Evolutionary conservation across 2,888 invertebrate species (phyloP).

Genomic region (Unio pictorum): DNA sequence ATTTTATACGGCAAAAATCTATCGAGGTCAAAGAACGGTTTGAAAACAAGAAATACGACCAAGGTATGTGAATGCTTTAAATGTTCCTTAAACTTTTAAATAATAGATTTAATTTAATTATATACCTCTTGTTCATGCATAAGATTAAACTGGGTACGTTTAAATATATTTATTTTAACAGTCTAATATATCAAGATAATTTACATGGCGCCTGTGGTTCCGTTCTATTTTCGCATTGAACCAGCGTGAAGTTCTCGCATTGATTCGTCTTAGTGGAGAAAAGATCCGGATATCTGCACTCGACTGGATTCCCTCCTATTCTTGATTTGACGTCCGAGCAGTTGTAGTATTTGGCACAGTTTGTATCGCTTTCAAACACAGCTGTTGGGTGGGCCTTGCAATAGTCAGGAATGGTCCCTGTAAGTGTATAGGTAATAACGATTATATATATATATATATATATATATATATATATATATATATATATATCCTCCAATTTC

Average conservation of each 20-base stretch:
- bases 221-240: constrained; percentile 29
- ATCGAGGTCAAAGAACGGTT: too few species aligned
- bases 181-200: constrained; percentile 3
- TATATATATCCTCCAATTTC: too few species aligned
- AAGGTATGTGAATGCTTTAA: too few species aligned
- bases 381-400: constrained; percentile 33
- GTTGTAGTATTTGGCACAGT: constrained; percentile 40
- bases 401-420: constrained; percentile 32
- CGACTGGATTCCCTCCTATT: constrained; percentile 9
- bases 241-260: constrained; percentile 34
- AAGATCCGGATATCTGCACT: constrained; percentile 40
- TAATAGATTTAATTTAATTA: too few species aligned
- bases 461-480: too few species aligned
- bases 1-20: too few species aligned
- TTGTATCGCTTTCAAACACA: constrained; percentile 24
- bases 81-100: too few species aligned
- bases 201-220: constrained; percentile 44
- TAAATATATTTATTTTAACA: too few species aligned
- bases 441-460: too few species aligned
- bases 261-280: constrained; percentile 31
- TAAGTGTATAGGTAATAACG: not conserved
- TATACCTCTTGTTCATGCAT: too few species aligned
- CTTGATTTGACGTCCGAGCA: constrained; percentile 19
- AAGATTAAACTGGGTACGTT: too few species aligned
- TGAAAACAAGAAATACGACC: too few species aligned